Evolutionary conservation across 2,113 vertebrate species (phyloP).

Genomic region (Halcyon malimbica): DNA sequence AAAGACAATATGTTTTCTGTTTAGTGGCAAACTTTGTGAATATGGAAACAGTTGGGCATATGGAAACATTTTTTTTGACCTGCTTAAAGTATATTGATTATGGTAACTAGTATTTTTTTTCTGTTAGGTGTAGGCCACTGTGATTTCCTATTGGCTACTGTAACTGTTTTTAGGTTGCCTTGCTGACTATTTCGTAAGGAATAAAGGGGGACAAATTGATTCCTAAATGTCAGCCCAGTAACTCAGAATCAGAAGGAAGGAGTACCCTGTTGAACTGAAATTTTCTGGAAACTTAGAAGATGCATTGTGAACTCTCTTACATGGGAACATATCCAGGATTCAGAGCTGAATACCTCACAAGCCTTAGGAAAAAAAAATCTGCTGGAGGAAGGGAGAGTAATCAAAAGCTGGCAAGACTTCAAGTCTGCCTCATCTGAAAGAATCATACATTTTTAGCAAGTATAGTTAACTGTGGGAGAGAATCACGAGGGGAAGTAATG

Average conservation of each 20-base stretch:
- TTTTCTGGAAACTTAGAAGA: slow-evolving; percentile 48
- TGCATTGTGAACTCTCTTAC: background rate
- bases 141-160: slow-evolving; percentile 73
- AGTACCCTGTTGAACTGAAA: background rate
- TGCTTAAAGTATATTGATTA: slow-evolving; percentile 73
- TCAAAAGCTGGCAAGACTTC: slow-evolving; percentile 50
- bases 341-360: background rate
- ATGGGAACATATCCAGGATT: slow-evolving; percentile 30
- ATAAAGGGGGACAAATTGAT: slow-evolving; percentile 34
- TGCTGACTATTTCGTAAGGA: slow-evolving; percentile 50
- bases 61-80: slow-evolving; percentile 74
- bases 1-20: slow-evolving; percentile 70
- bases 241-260: background rate
- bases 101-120: slow-evolving; percentile 71
- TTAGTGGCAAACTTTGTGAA: slow-evolving; percentile 56
- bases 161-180: slow-evolving; percentile 63
- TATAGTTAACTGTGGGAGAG: slow-evolving; percentile 60
- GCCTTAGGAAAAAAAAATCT: background rate
- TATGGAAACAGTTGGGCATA: slow-evolving; percentile 75
- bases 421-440: slow-evolving; percentile 31
- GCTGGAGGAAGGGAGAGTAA: background rate
- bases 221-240: slow-evolving; percentile 16
- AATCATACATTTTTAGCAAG: slow-evolving; percentile 28
- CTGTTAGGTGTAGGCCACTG: slow-evolving; percentile 50
- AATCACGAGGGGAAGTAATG: slow-evolving; percentile 3